Conservation (phyloP, 2,888 invertebrate genomes). For the Megamerina dolium region DNA sequence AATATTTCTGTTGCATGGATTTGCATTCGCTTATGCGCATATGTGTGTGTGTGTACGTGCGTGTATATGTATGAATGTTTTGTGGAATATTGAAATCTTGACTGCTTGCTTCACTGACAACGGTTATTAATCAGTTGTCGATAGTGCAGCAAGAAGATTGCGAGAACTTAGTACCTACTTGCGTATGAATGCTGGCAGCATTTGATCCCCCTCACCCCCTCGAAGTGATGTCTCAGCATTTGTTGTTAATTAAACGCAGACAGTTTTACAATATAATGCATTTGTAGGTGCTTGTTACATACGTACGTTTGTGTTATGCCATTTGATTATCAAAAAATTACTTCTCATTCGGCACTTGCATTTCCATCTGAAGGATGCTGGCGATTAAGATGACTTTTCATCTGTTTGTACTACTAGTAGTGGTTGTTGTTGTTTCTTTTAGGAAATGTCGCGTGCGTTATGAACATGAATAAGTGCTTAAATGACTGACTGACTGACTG, state of each 20-base stretch:
- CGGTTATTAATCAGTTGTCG: constrained; percentile 46
- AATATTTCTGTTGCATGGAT: too few species aligned
- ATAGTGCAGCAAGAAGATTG: too few species aligned
- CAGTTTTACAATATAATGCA: too few species aligned
- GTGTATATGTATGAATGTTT: neutral
- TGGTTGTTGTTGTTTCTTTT: neutral
- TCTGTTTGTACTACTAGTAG: neutral
- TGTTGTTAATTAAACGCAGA: constrained; percentile 37
- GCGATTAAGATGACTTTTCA: constrained; percentile 11
- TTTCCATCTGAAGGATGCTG: constrained; percentile 3
- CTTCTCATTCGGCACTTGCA: too few species aligned
- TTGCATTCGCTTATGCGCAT: constrained; percentile 1
- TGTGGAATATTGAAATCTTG: neutral
- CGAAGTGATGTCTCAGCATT: constrained; percentile 12
- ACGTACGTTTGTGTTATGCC: neutral
- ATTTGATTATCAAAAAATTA: too few species aligned
- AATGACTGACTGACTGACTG: neutral
- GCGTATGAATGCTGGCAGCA: too few species aligned
- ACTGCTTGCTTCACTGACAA: constrained; percentile 26
- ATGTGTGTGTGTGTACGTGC: too few species aligned
- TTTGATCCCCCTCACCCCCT: too few species aligned
- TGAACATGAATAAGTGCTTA: neutral
- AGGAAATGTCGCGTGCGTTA: neutral
- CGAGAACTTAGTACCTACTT: too few species aligned
- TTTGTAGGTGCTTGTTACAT: neutral